phyloP scores from a whole-genome alignment of 1,140 invertebrate species.

The Charaxes varanes region DNA sequence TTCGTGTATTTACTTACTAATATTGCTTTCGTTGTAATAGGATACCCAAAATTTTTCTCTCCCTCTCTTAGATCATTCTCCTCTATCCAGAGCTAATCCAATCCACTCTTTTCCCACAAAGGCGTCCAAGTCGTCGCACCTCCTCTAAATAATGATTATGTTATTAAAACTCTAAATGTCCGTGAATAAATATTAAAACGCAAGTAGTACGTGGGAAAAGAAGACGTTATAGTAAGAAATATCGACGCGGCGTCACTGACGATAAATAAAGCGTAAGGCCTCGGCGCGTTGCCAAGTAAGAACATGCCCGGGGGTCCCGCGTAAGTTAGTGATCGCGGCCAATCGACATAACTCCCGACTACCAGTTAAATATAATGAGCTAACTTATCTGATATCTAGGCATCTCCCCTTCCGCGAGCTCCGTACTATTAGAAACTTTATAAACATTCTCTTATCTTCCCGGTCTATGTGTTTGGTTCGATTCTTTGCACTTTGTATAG shows the following conservation, averaged over 20 bases:
- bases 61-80: too few relatives aligned
- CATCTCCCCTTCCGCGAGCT: constrained; percentile 6
- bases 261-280: constrained; percentile 13
- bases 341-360: constrained; percentile 16
- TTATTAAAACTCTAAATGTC: too few relatives aligned
- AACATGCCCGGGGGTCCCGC: constrained; percentile 13
- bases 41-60: too few relatives aligned
- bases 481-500: too few relatives aligned
- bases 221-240: constrained; percentile 1
- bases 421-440: background rate
- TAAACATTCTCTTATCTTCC: background rate
- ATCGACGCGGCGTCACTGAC: constrained; percentile 3
- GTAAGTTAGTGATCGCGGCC: constrained; percentile 14
- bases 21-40: too few relatives aligned
- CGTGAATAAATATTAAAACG: background rate
- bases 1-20: too few relatives aligned
- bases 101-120: too few relatives aligned
- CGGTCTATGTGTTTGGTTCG: background rate
- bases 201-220: constrained; percentile 9
- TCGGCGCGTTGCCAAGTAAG: constrained; percentile 15
- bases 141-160: too few relatives aligned
- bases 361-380: constrained; percentile 21
- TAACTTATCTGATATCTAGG: constrained; percentile 13
- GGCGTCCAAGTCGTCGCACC: too few relatives aligned
- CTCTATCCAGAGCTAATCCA: too few relatives aligned